These are phyloP conservation scores for Lethenteron reissneri DNA, from an alignment of 2,113 vertebrate species.

Conservation along the genomic window DNA sequence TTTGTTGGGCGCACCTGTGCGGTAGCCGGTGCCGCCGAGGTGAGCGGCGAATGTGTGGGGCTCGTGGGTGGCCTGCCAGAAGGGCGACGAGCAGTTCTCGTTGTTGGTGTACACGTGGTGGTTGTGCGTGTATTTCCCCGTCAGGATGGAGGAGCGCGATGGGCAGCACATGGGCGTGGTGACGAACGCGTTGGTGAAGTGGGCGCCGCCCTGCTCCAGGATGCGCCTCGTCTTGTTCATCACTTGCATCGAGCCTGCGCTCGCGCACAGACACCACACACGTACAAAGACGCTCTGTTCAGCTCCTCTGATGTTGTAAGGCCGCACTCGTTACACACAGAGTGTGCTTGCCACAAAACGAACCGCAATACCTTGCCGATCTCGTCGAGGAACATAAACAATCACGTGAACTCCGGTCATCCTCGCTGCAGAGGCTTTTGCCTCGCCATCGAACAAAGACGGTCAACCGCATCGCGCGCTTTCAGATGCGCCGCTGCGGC, in stretches of 20 bases:
- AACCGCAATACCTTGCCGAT: too few relatives aligned
- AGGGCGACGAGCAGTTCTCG: conserved; percentile 87
- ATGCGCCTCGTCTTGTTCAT: conserved; percentile 85
- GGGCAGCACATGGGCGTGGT: conserved; percentile 97
- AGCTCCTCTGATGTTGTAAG: too few relatives aligned
- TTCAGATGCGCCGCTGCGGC: too few relatives aligned
- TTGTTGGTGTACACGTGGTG: conserved; percentile 98
- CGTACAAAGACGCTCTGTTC: too few relatives aligned
- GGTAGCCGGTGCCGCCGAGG: conserved; percentile 77
- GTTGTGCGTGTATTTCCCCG: conserved; percentile 88
- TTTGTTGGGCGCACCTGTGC: conserved; percentile 41
- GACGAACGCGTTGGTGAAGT: conserved; percentile 83
- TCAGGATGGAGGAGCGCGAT: conserved; percentile 78
- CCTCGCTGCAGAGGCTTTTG: too few relatives aligned
- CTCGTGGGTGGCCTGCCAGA: conserved; percentile 86
- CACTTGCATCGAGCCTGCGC: conserved; percentile 81
- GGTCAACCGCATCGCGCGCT: too few relatives aligned
- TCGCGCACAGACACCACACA: too few relatives aligned
- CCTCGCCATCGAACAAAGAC: too few relatives aligned
- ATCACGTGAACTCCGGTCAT: too few relatives aligned
- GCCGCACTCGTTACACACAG: too few relatives aligned
- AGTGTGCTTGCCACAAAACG: too few relatives aligned
- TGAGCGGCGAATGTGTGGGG: conserved; percentile 66
- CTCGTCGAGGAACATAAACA: too few relatives aligned
- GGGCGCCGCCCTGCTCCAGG: conserved; percentile 74